These are phyloP conservation scores for Limonius californicus DNA, from an alignment of 1,140 invertebrate genomes.

Conservation along the genomic window DNA sequence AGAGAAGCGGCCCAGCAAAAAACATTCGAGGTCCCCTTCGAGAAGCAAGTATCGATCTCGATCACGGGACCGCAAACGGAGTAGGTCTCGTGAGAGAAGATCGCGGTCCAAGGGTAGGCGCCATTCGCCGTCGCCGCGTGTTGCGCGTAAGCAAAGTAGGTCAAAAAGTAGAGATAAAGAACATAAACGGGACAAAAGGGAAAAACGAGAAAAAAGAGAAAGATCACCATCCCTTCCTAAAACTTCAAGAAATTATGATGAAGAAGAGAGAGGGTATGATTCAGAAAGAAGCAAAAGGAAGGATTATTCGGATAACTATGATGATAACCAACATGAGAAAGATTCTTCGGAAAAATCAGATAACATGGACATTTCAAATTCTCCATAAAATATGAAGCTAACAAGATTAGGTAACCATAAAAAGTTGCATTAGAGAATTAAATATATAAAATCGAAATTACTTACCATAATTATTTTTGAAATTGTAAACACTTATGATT, in stretches of 20 bases:
- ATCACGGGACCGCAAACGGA: slow-evolving; percentile 45
- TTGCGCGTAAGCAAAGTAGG: slow-evolving; percentile 28
- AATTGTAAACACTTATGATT: no score
- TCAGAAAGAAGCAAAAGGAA: slow-evolving; percentile 38
- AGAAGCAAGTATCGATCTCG: slow-evolving; percentile 46
- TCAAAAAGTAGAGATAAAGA: slow-evolving; percentile 37
- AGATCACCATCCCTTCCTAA: slow-evolving; percentile 39
- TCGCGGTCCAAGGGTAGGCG: slow-evolving; percentile 33
- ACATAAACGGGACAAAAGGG: slow-evolving; percentile 33
- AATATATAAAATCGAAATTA: no score
- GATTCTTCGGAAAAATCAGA: slow-evolving; percentile 52
- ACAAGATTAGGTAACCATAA: no score
- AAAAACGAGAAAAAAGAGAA: slow-evolving; percentile 34
- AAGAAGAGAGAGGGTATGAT: slow-evolving; percentile 52
- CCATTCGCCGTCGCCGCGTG: slow-evolving; percentile 23
- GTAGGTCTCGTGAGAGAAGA: slow-evolving; percentile 33
- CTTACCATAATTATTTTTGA: no score
- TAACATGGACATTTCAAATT: slow-evolving; percentile 58
- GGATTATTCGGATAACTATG: slow-evolving; percentile 19
- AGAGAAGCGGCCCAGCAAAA: slow-evolving; percentile 26
- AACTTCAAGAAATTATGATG: slow-evolving; percentile 52
- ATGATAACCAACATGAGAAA: slow-evolving; percentile 41
- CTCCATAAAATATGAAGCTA: no score
- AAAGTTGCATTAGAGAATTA: no score
- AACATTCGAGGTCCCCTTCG: slow-evolving; percentile 20